These are phyloP conservation scores for Zaprionus ghesquierei DNA, from an alignment of 1,140 invertebrate genomes.

Conservation along the genomic window DNA sequence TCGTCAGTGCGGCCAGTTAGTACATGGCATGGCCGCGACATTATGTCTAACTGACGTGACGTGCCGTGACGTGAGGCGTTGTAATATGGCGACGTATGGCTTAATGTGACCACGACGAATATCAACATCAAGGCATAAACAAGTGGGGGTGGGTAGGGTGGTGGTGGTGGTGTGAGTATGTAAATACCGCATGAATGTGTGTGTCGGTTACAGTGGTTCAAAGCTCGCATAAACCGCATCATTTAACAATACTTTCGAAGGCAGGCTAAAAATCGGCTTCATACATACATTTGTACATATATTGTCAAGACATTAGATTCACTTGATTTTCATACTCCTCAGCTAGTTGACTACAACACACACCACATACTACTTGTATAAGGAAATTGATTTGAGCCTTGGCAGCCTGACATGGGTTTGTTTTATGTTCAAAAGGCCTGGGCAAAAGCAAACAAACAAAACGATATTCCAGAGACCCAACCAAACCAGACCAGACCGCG, in stretches of 20 bases:
- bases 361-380: slow-evolving; percentile 12
- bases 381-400: slow-evolving; percentile 66
- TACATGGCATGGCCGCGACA: slow-evolving; percentile 45
- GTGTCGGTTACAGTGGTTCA: neutral
- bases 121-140: slow-evolving; percentile 63
- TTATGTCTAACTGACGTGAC: slow-evolving; percentile 48
- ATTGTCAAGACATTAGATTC: neutral
- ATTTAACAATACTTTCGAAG: neutral
- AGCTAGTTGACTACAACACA: neutral
- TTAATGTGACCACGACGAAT: slow-evolving; percentile 70
- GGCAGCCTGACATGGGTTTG: slow-evolving; percentile 32
- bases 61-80: slow-evolving; percentile 51
- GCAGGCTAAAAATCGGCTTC: too few species aligned
- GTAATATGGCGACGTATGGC: slow-evolving; percentile 65
- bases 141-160: neutral
- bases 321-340: neutral
- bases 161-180: neutral
- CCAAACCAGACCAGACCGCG: slow-evolving; percentile 17
- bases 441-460: slow-evolving; percentile 1
- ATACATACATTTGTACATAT: neutral
- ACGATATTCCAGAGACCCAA: slow-evolving; percentile 2
- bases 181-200: neutral
- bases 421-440: slow-evolving; percentile 1
- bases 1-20: slow-evolving; percentile 55
- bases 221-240: neutral